Percentiles rank a stretch among this genome's conserved stretches.
These are phyloP conservation scores for Patella ulyssiponensis DNA, from an alignment of 2,888 invertebrate genomes.

Conservation along the genomic window DNA sequence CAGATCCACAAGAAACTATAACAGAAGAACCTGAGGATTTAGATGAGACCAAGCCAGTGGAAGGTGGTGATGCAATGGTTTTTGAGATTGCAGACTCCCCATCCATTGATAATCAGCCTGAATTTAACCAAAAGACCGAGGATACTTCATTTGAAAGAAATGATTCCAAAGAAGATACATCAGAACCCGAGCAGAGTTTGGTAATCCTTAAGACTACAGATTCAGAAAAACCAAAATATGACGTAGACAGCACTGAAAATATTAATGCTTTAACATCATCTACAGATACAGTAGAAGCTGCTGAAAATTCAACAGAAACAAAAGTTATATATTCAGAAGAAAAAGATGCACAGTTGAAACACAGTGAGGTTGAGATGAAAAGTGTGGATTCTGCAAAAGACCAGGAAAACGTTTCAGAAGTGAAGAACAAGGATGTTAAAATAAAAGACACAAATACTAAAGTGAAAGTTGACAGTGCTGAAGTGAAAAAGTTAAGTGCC, in stretches of 20 bases:
- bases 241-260: not conserved
- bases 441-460: no score
- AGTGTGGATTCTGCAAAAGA: constrained; percentile 4
- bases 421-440: not conserved
- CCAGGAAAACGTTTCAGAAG: not conserved
- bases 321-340: not conserved
- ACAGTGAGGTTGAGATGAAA: not conserved
- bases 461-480: not conserved
- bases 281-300: constrained; percentile 14
- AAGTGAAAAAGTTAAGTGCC: not conserved
- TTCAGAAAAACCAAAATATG: not conserved
- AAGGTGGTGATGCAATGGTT: no score
- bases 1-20: no score
- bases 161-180: no score
- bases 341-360: not conserved
- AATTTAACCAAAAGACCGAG: no score
- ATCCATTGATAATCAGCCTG: no score
- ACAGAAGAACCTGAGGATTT: no score
- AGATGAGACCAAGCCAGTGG: no score
- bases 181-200: no score
- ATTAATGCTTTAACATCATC: not conserved
- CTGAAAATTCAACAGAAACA: constrained; percentile 10
- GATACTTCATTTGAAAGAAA: no score
- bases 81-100: no score
- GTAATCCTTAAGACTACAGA: no score